These are phyloP conservation scores for Drosophila equinoxialis DNA, from an alignment of 1,140 invertebrate species.

Conservation along the genomic window DNA sequence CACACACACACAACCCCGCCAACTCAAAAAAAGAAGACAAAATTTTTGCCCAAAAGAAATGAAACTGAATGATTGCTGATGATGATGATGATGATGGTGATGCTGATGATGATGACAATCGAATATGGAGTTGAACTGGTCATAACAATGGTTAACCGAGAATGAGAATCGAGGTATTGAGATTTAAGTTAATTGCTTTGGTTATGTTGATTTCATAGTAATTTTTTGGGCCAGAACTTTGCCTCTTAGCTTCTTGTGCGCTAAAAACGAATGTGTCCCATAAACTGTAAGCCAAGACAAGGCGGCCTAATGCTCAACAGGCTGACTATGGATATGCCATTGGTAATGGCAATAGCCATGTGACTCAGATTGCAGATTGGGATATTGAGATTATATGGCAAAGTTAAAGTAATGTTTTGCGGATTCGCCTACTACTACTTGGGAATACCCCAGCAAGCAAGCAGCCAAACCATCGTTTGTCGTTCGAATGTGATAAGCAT, in stretches of 20 bases:
- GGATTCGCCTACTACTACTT: slow-evolving; percentile 30
- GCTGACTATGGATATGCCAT: slow-evolving; percentile 16
- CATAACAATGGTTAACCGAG: too few species aligned
- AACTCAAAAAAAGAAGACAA: background rate
- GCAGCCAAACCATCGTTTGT: background rate
- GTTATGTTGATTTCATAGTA: slow-evolving; percentile 26
- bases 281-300: slow-evolving; percentile 33
- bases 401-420: slow-evolving; percentile 53
- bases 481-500: slow-evolving; percentile 41
- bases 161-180: too few species aligned
- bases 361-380: slow-evolving; percentile 11
- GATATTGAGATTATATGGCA: slow-evolving; percentile 32
- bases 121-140: background rate
- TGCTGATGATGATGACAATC: background rate
- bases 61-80: background rate
- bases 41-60: slow-evolving; percentile 2
- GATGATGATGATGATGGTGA: background rate
- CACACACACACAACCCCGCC: background rate
- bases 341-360: background rate
- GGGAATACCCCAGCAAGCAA: too few species aligned
- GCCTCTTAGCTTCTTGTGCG: background rate
- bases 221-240: slow-evolving; percentile 14
- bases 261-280: slow-evolving; percentile 61
- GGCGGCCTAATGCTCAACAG: slow-evolving; percentile 37
- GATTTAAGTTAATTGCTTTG: slow-evolving; percentile 3